Evolutionary conservation across 2,797 vertebrate species (phyloP).

Genomic region (Siniperca scherzeri): DNA sequence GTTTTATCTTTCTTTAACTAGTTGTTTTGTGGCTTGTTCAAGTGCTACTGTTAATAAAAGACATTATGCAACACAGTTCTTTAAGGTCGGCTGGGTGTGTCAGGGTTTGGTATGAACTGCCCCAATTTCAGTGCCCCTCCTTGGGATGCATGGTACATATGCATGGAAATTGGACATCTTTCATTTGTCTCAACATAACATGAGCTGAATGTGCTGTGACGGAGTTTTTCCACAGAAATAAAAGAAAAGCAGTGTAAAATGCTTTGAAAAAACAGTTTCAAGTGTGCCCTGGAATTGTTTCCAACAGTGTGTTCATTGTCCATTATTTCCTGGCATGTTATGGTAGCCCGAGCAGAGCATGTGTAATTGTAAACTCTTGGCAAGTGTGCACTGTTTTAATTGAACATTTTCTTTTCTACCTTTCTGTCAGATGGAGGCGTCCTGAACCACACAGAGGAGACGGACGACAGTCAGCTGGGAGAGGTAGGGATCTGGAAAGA

Average conservation of each 20-base stretch:
- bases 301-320: not conserved
- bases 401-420: not conserved
- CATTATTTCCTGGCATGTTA: not conserved
- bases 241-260: not conserved
- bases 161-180: not conserved
- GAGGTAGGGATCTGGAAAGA: conserved; percentile 45
- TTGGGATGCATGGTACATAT: not conserved
- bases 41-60: not conserved
- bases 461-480: conserved; percentile 73
- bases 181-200: not conserved
- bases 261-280: not conserved
- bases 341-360: too few species aligned
- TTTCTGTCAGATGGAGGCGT: conserved; percentile 58
- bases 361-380: not conserved
- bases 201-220: not conserved
- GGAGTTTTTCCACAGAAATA: not conserved
- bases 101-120: not conserved
- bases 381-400: not conserved
- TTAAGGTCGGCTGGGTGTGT: not conserved
- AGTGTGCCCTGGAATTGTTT: not conserved
- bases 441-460: conserved; percentile 68
- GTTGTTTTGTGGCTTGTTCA: not conserved
- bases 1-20: not conserved
- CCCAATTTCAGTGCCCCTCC: not conserved
- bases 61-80: not conserved